A percentile compares a stretch with the other conserved stretches of the same genome.
Conservation (phyloP, 1,140 invertebrate species). For the Drosophila quadrilineata region DNA sequence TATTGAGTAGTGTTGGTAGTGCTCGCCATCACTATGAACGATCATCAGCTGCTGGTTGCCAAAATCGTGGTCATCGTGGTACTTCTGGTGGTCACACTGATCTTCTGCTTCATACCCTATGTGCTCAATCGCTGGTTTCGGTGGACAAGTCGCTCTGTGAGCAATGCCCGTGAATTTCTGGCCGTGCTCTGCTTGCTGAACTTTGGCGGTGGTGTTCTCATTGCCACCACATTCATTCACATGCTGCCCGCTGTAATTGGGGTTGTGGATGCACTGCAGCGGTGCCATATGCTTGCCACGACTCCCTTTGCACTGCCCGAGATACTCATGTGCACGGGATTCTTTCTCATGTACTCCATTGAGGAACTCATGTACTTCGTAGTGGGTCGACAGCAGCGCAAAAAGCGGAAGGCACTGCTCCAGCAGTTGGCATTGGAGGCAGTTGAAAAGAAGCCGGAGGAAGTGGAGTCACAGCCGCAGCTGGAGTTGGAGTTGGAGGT, state of each 20-base stretch:
- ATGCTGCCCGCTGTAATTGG: conserved; percentile 93
- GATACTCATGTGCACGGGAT: conserved; percentile 87
- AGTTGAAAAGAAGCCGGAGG: not conserved
- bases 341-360: conserved; percentile 92
- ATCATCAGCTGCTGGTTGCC: conserved; percentile 82
- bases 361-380: conserved; percentile 90
- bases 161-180: conserved; percentile 81
- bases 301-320: conserved; percentile 87
- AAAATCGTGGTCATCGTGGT: conserved; percentile 88
- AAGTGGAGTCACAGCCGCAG: conserved; percentile 81
- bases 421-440: not conserved
- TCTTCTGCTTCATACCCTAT: conserved; percentile 87
- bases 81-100: conserved; percentile 86
- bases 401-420: conserved; percentile 8
- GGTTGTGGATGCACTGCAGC: conserved; percentile 84
- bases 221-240: conserved; percentile 94
- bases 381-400: conserved; percentile 82
- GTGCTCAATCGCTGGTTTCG: conserved; percentile 85
- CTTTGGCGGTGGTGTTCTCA: conserved; percentile 94
- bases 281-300: conserved; percentile 81
- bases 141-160: conserved; percentile 83
- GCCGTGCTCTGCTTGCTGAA: conserved; percentile 86
- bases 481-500: not conserved
- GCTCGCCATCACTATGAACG: conserved; percentile 19
- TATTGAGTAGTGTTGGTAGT: not conserved